These are phyloP conservation scores for Cebidichthys violaceus DNA, from an alignment of 2,113 vertebrate species.

Conservation along the genomic window DNA sequence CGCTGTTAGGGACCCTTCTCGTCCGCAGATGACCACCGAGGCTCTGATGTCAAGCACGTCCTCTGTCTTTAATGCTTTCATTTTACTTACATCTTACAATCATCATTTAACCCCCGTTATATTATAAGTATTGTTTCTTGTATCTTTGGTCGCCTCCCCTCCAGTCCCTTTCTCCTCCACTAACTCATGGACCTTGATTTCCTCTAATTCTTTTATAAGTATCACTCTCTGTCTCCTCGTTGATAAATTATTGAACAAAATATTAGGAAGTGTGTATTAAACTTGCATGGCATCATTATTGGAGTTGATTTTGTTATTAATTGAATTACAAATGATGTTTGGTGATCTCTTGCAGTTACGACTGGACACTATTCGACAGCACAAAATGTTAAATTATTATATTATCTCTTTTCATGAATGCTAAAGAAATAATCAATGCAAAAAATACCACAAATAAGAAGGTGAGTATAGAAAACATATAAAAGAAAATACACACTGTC, in stretches of 20 bases:
- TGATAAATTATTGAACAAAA: slow-evolving; percentile 1
- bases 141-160: background rate
- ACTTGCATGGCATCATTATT: background rate
- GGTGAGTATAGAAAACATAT: background rate
- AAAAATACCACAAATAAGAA: background rate
- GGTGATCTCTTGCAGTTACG: background rate
- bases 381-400: background rate
- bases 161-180: background rate
- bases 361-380: background rate
- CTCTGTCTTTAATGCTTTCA: slow-evolving; percentile 8
- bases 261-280: background rate
- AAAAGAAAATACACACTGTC: background rate
- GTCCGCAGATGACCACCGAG: background rate
- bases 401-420: background rate
- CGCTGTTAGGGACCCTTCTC: background rate
- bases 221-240: background rate
- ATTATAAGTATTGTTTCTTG: slow-evolving; percentile 11
- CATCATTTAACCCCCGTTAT: background rate
- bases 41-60: background rate
- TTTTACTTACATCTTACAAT: slow-evolving; percentile 10
- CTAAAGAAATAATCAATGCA: background rate
- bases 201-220: slow-evolving; percentile 1
- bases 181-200: background rate
- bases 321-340: background rate
- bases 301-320: slow-evolving; percentile 1